A percentile compares a stretch with the other conserved stretches of the same genome.
Conservation (phyloP, 2,113 vertebrate species). For the Podilymbus podiceps region DNA sequence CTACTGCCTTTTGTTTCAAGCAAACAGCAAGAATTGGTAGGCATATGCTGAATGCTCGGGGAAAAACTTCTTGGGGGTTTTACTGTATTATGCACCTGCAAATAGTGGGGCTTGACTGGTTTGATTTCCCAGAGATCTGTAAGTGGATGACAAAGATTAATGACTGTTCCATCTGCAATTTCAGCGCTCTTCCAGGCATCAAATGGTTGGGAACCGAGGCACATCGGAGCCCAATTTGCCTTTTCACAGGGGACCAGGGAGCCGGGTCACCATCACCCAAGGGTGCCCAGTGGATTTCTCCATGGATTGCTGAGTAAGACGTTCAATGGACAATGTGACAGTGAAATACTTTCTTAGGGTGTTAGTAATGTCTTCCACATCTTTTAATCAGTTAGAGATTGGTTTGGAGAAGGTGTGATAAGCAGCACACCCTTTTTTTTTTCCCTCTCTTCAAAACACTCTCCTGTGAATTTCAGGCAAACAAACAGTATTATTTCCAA, state of each 20-base stretch:
- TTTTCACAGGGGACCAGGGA: not conserved
- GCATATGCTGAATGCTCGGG: accelerated
- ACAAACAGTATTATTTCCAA: not conserved
- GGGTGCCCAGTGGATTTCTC: not conserved
- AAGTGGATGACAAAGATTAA: not conserved
- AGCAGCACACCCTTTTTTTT: not conserved
- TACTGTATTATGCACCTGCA: not conserved
- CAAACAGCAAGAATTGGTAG: not conserved
- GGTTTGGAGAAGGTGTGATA: not conserved
- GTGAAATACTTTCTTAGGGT: not conserved
- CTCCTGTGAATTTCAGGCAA: not conserved
- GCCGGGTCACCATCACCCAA: not conserved
- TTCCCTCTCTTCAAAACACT: not conserved
- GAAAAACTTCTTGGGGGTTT: not conserved
- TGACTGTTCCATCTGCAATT: not conserved
- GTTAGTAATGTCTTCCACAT: not conserved
- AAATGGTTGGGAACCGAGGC: not conserved
- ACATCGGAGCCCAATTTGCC: not conserved
- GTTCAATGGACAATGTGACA: not conserved
- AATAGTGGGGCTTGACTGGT: not conserved
- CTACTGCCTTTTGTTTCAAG: not conserved
- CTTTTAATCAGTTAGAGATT: not conserved
- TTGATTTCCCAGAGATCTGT: not conserved
- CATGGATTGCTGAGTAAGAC: not conserved
- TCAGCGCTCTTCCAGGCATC: not conserved